These are phyloP conservation scores for Pandemis corylana DNA, from an alignment of 2,888 invertebrate species.

Conservation along the genomic window DNA sequence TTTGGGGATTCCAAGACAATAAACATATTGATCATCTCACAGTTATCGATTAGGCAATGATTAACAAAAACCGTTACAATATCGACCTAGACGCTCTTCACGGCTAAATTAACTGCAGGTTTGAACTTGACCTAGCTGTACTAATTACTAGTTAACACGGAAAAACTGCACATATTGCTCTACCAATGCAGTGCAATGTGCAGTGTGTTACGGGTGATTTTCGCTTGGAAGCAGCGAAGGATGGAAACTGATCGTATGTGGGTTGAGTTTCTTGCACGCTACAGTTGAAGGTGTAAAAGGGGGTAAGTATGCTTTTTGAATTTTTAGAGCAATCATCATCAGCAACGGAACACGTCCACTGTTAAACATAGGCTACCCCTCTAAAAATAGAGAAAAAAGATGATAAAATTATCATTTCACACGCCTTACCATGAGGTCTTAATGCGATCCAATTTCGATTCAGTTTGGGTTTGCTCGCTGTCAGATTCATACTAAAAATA, in stretches of 20 bases:
- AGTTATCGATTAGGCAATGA: neutral
- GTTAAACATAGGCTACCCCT: too few relatives aligned
- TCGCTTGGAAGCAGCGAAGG: constrained; percentile 31
- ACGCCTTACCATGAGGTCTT: neutral
- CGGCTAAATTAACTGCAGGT: constrained; percentile 57
- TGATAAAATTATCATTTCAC: too few relatives aligned
- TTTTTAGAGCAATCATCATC: neutral
- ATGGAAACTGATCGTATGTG: constrained; percentile 27
- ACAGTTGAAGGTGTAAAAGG: constrained; percentile 46
- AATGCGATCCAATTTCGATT: too few relatives aligned
- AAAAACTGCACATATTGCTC: constrained; percentile 48
- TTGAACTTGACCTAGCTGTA: constrained; percentile 64
- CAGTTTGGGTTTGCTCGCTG: too few relatives aligned
- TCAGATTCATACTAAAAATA: too few relatives aligned
- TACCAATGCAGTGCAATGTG: neutral
- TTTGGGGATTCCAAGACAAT: too few relatives aligned
- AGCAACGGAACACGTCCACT: too few relatives aligned
- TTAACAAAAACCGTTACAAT: constrained; percentile 26
- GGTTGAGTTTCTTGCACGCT: constrained; percentile 56
- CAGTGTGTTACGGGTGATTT: constrained; percentile 35
- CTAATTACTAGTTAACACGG: constrained; percentile 51
- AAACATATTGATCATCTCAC: too few relatives aligned
- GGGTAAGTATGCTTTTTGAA: constrained; percentile 48
- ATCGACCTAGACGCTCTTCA: constrained; percentile 46
- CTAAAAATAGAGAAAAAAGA: neutral